Base-by-base conservation (phyloP, 2,888 invertebrate genomes). In the Germaria angustata region DNA sequence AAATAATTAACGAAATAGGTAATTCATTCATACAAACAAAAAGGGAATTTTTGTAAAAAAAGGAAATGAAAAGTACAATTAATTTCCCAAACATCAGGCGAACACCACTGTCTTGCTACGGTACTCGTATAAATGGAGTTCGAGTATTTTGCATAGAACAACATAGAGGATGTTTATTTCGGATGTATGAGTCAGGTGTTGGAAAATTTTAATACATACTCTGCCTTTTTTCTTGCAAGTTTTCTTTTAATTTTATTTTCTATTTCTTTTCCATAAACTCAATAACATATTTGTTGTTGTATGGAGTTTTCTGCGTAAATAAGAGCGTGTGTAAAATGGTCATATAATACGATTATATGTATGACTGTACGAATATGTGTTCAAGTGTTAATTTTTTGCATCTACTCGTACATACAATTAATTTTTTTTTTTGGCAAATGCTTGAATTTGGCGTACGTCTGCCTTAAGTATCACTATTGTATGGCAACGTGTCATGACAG, bases 361-460 rank as follows among this genome's bases (percentile, higher is more conserved):
- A 46, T 78, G 63, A 71, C 55, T 78, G 32, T 55, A 51, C 68
- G 63, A 77, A 61, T 71, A 32, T 71, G 53, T 63, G 55, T 76
- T 79, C 66, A 71, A 71, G 82, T 82, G 77, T 76, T 72, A 61
- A 71, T 77, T 79, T 66, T 72, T 34, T 34, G 41, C 15, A 24
- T 66, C 63, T 55, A 34, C 57, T 24, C 36, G 6, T 53, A 34
- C 44, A 65, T 24, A 51, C 49, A 75, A 61, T 68, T 76, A 20
- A 53, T 57, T 61, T 72, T 59, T 75, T 75, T 75, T 85, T 88
- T 89, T 89, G 89, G 89, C 89, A 88, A 87, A 81, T 87, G 72
- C 63, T 86, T 80, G 55, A 81, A 61, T 84, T 87, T 88, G 89
- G 89, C 89, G 87, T 87, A 87, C 89, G 88, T 87, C 86, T 78